phyloP scores from a whole-genome alignment of 2,888 invertebrate genomes.

The Ormia ochracea region DNA sequence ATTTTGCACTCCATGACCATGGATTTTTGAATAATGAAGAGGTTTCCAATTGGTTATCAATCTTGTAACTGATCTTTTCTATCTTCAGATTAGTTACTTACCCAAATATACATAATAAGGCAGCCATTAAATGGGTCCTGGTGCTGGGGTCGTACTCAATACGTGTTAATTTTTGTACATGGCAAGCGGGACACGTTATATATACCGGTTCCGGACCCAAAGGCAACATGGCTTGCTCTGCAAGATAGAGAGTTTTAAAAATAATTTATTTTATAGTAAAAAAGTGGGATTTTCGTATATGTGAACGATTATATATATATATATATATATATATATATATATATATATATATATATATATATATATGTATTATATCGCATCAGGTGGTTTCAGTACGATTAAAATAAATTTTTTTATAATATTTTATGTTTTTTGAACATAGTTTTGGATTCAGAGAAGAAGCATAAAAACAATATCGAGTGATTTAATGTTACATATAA shows the following conservation, averaged over 20 bases:
- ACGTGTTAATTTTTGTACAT: slow-evolving; percentile 71
- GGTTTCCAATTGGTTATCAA: neutral
- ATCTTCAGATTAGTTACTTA: slow-evolving; percentile 63
- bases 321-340: too few species aligned
- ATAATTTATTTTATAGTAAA: neutral
- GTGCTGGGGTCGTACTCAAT: slow-evolving; percentile 72
- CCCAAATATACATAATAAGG: slow-evolving; percentile 73
- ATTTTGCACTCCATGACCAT: too few species aligned
- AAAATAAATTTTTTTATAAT: too few species aligned
- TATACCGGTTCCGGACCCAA: slow-evolving; percentile 72
- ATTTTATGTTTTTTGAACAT: too few species aligned
- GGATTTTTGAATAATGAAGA: neutral
- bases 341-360: too few species aligned
- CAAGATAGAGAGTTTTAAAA: slow-evolving; percentile 19
- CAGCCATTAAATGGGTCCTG: slow-evolving; percentile 73
- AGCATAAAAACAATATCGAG: too few species aligned
- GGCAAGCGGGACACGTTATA: slow-evolving; percentile 72
- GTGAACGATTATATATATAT: too few species aligned
- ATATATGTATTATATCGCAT: too few species aligned
- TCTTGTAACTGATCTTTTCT: neutral
- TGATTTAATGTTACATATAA: too few species aligned
- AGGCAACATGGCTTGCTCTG: slow-evolving; percentile 67
- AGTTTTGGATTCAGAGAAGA: too few species aligned
- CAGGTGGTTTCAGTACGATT: too few species aligned
- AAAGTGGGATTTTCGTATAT: too few species aligned